Base-by-base conservation (phyloP, 2,888 invertebrate genomes). In the Tromatobia lineatoria region DNA sequence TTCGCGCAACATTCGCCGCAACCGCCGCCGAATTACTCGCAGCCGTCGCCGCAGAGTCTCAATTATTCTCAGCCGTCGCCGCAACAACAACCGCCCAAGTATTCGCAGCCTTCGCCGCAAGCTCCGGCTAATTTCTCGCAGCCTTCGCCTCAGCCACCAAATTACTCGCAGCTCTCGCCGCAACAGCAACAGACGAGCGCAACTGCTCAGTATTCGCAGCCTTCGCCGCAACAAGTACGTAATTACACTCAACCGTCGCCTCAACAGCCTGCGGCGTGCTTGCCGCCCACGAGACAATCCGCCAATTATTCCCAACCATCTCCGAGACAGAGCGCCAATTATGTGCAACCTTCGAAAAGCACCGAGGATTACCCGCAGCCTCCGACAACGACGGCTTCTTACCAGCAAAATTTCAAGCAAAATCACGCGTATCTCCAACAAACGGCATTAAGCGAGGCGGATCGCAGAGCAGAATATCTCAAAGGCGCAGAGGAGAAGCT, bases 121-220 rank as follows among this genome's bases (percentile, higher is more conserved):
- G 79, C 88, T 11, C 83, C 84, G 11, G 82, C 86, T 7, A 94
- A 93, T 80, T 94, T 94, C 20, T 90, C 91, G 0, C 91, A 90
- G 61, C 80, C 87, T 11, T 90, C 90, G 1, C 89, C 90, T 13
- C 89, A 89, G 34, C 86, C 85, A 10, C 82, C 86, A 54, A 94
- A 94, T 59, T 94, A 94, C 67, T 94, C 94, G 86, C 94, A 94
- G 52, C 95, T 94, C 80, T 94, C 94, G 66, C 94, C 95, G 0
- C 96, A 95, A 89, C 95, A 95, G 52, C 67, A 88, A 95, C 95
- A 82, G 94, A 88, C 81, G 83, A 88, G 29, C 86, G 57, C 90
- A 8, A 85, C 91, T 11, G 90, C 88, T 25, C 64, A 64, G 18
- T 91, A 89, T 74, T 88, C 90, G 50, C 90, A 91, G 66, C 86